These are phyloP conservation scores for Aproaerema taeniolella DNA, from an alignment of 2,888 invertebrate species.

Conservation along the genomic window DNA sequence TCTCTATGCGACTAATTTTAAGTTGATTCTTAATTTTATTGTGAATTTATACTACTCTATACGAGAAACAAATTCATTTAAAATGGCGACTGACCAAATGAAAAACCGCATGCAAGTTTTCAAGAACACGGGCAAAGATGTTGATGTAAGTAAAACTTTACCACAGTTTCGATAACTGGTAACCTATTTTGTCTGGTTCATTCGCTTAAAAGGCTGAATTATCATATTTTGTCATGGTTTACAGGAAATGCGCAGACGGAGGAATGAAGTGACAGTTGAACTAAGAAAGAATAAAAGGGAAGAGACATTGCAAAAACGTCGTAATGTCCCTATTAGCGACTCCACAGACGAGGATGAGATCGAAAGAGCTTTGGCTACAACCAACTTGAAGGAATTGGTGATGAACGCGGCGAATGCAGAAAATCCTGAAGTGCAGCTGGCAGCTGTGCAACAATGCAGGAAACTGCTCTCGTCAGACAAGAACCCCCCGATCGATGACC, in stretches of 20 bases:
- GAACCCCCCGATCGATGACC: slow-evolving; percentile 98
- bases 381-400: slow-evolving; percentile 89
- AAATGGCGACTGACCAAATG: slow-evolving; percentile 87
- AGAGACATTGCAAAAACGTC: slow-evolving; percentile 95
- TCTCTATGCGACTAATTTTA: slow-evolving; percentile 50
- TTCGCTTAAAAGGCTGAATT: no score
- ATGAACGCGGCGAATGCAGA: slow-evolving; percentile 89
- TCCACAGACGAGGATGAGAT: slow-evolving; percentile 89
- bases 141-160: slow-evolving; percentile 90
- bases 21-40: slow-evolving; percentile 63
- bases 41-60: slow-evolving; percentile 50
- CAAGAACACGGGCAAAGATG: slow-evolving; percentile 99
- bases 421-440: slow-evolving; percentile 88
- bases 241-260: slow-evolving; percentile 97
- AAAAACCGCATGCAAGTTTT: slow-evolving; percentile 95
- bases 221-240: slow-evolving; percentile 27
- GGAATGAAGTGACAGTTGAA: slow-evolving; percentile 98
- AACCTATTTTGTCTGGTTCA: no score
- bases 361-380: slow-evolving; percentile 81
- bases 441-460: slow-evolving; percentile 95
- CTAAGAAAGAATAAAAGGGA: slow-evolving; percentile 98
- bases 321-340: slow-evolving; percentile 95
- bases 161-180: no score
- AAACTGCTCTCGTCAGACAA: slow-evolving; percentile 97
- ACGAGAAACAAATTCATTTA: slow-evolving; percentile 61